Evolutionary conservation across 2,888 invertebrate genomes (phyloP).

Genomic region (Punctoribates punctum): DNA sequence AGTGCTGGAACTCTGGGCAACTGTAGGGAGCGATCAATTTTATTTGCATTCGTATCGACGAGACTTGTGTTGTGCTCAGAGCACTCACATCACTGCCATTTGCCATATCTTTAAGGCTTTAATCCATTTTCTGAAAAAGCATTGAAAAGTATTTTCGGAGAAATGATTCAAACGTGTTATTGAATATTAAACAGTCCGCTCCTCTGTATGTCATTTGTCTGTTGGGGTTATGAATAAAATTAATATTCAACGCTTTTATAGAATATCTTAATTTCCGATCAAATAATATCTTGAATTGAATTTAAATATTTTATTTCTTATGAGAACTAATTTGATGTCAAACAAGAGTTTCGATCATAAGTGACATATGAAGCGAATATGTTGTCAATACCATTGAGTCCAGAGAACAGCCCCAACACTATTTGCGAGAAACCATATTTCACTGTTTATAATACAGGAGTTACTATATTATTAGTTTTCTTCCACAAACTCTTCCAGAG

Average conservation of each 20-base stretch:
- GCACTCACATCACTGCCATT: slow-evolving; percentile 12
- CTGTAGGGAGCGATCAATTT: slow-evolving; percentile 28
- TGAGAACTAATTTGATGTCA: not conserved
- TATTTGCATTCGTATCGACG: slow-evolving; percentile 32
- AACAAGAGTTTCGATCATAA: slow-evolving; percentile 21
- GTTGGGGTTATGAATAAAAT: not conserved
- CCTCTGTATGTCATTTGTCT: not conserved
- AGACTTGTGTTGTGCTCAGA: slow-evolving; percentile 15
- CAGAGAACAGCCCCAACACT: not conserved
- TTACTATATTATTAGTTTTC: slow-evolving; percentile 9
- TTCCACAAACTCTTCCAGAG: not conserved
- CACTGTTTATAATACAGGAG: not conserved
- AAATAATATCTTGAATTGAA: slow-evolving; percentile 12
- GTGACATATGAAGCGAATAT: not conserved
- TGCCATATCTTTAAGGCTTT: not conserved
- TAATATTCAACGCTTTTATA: not conserved
- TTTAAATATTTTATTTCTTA: slow-evolving; percentile 20
- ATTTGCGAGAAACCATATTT: slow-evolving; percentile 11
- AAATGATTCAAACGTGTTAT: slow-evolving; percentile 27
- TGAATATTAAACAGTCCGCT: not conserved
- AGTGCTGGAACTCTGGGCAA: not conserved
- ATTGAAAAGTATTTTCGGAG: not conserved
- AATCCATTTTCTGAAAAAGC: slow-evolving; percentile 3
- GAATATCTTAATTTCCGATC: slow-evolving; percentile 14
- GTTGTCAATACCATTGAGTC: not conserved